Percentiles rank a stretch among this genome's conserved stretches.
These are phyloP conservation scores for Dasyurus viverrinus DNA, from an alignment of 2,113 vertebrate genomes.

Conservation along the genomic window DNA sequence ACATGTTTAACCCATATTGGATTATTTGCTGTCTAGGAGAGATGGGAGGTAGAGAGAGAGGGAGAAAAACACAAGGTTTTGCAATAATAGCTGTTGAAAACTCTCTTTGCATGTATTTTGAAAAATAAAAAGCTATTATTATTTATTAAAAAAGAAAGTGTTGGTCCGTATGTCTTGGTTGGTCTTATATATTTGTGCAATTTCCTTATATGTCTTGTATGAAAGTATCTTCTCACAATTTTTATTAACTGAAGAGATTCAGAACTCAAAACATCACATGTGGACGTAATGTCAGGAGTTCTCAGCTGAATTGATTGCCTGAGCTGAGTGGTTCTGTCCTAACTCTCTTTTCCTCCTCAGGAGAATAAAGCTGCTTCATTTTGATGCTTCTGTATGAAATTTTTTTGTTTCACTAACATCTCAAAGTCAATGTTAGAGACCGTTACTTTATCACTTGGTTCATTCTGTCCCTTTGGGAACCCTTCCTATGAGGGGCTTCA, in stretches of 20 bases:
- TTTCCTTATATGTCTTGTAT: background rate
- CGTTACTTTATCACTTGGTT: background rate
- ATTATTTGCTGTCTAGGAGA: too few species aligned
- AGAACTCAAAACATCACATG: background rate
- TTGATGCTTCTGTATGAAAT: background rate
- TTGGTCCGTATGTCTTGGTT: background rate
- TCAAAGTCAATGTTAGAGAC: background rate
- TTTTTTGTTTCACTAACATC: background rate
- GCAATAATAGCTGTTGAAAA: too few species aligned
- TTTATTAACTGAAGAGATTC: background rate
- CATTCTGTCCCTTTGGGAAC: background rate
- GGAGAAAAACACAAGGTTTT: too few species aligned
- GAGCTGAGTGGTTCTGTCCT: background rate
- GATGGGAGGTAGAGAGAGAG: too few species aligned
- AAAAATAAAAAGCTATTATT: too few species aligned
- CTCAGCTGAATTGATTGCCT: background rate
- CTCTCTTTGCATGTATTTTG: too few species aligned
- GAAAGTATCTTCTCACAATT: background rate
- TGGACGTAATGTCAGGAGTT: background rate
- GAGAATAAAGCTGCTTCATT: background rate
- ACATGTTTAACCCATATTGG: too few species aligned
- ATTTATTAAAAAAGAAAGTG: background rate
- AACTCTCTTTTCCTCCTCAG: too few species aligned
- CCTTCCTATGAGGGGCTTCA: background rate
- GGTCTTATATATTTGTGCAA: background rate